phyloP scores from a whole-genome alignment of 2,797 vertebrate genomes.

The Crypturellus tataupa region DNA sequence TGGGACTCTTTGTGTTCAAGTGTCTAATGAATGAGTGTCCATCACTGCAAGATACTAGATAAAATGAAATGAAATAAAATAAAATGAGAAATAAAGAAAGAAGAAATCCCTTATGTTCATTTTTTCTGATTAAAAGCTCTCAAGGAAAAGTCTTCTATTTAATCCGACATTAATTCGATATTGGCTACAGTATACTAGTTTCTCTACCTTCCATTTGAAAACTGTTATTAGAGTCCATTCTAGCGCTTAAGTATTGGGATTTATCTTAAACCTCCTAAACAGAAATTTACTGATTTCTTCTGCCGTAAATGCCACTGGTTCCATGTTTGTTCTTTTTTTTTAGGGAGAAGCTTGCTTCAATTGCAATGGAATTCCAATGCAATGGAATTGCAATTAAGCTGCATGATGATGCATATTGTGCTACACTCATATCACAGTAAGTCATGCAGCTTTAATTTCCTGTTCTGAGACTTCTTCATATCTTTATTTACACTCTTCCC shows the following conservation, averaged over 20 bases:
- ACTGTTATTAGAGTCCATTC: neutral
- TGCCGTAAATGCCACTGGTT: neutral
- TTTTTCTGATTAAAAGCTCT: neutral
- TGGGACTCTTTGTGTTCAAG: neutral
- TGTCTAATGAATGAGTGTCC: neutral
- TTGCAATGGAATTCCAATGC: neutral
- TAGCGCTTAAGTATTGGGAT: too few species aligned
- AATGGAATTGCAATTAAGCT: neutral
- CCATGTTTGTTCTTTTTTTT: neutral
- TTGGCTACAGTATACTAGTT: neutral
- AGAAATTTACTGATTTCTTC: neutral
- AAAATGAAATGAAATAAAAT: fast-evolving
- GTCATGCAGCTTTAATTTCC: neutral
- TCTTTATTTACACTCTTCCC: neutral
- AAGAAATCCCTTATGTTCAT: neutral
- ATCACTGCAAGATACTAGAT: neutral
- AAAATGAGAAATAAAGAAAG: neutral
- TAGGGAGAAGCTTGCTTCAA: neutral
- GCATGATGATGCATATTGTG: too few species aligned
- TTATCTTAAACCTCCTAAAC: neutral
- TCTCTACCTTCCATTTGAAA: neutral
- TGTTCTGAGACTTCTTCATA: neutral
- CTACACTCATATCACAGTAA: neutral
- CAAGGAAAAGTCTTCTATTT: neutral
- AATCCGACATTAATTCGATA: neutral